Evolutionary conservation across 2,888 invertebrate genomes (phyloP), one percentile per base, ranked within the genome.

Genomic region (Agriopis leucophaearia): DNA sequence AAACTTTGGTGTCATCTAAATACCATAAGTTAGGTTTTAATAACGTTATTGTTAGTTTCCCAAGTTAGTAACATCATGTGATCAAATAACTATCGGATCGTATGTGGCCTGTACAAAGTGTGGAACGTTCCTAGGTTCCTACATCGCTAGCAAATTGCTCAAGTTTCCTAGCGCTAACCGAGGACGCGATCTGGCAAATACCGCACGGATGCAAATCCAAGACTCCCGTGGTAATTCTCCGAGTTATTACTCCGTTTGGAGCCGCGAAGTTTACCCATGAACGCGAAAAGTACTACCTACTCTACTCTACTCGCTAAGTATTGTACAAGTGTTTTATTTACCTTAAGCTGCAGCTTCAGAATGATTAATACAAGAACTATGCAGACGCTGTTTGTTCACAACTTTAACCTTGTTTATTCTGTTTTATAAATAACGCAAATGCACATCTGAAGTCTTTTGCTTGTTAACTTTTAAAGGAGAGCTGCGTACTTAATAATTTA

Each of bases 131-230:
- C 70, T 73, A 75, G 73, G 72, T 57, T 74, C 69, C 70, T 73
- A 66, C 73, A 69, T 74, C 71, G 36, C 73, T 76, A 58, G 79
- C 77, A 81, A 82, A 84, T 82, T 81, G 79, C 79, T 80, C 72
- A 82, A 85, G 83, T 84, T 85, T 76, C 74, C 74, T 73, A 78
- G 72, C 75, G 78, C 76, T 79, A 79, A 78, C 76, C 78, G 74
- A 73, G 74, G 78, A 77, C 76, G 73, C 80, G 78, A 81, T 83
- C 83, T 79, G 81, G 76, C 76, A 81, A 83, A 85, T 82, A 81
- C 77, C 76, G 73, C 72, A 72, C 72, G 71, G 79, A 84, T 82
- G 82, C 81, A 85, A 86, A 85, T 84, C 74, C 74, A 57, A 78
- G 70, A 56, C 78, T 80, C 78, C 73, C 68, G 79, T 70, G 80